Base-by-base conservation (phyloP, 2,797 vertebrate species). In the Chrysocyon brachyurus region DNA sequence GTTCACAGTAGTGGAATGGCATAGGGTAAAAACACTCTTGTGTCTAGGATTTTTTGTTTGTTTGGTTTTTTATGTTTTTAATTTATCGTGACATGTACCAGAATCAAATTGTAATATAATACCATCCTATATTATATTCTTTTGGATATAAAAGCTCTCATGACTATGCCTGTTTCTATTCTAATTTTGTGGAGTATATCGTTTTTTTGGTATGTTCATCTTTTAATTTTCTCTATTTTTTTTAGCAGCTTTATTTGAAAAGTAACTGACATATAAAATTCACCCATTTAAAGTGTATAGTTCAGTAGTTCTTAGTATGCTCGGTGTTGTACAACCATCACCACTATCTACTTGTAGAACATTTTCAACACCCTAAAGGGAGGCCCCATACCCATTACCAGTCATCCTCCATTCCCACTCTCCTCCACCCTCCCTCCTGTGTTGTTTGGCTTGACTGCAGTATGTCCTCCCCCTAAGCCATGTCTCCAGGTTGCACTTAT, bases 31-130 rank as follows among this genome's bases (percentile, higher is more conserved):
- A 52, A 16, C 16, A 73, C 22, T 93, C 40, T 82, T 82, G 49
- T 14, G 22, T 72, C 70, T 83, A 5, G 40, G 6, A 3, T 8
- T 63, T 15, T 77, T 54, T n/a, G 12, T 78, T 49, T 77, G 36
- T 64, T 87, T 89, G 56, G 22, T 83, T 77, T 77, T 63, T 88
- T 82, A 49, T 64, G 40, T 82, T 92, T 87, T 36, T 94, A 70
- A 64, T 72, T 87, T 96, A 59, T 81, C 68, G 2, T 82, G 21
- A 56, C 19, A 78, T 54, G 52, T 59, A 56, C 77, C 52, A 59
- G 54, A 94, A 52, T 94, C 49, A 88, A 56, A 57, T 64, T 72
- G 40, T 84, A 77, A 61, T 57, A 22, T 63, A 64, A 78, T 91
- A 31, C 17, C 46, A 72, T 70, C 36, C 26, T 90, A 8, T 12